These are phyloP conservation scores for Apaloderma vittatum DNA, from an alignment of 2,113 vertebrate species.

Conservation along the genomic window DNA sequence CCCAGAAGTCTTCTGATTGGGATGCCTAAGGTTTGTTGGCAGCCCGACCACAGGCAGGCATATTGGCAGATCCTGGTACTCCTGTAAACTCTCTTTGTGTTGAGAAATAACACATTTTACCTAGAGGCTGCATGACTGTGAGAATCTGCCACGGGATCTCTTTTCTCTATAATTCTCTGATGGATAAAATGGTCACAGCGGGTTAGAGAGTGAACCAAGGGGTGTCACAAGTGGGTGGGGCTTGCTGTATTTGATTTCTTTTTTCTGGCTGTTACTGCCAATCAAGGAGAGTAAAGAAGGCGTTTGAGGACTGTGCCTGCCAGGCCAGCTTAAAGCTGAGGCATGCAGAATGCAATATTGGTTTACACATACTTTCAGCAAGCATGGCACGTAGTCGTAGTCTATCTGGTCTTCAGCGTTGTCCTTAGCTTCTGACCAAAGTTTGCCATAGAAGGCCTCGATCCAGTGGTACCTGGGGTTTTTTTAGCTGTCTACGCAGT, in stretches of 20 bases:
- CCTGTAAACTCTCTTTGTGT: background rate
- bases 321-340: background rate
- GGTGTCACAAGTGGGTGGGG: background rate
- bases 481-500: background rate
- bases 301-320: background rate
- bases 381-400: background rate
- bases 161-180: background rate
- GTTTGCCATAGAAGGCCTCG: background rate
- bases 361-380: constrained; percentile 6
- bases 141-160: background rate
- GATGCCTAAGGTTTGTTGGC: background rate
- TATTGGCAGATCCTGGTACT: background rate
- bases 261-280: constrained; percentile 57
- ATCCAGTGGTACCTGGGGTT: background rate
- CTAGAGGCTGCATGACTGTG: background rate
- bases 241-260: background rate
- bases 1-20: background rate
- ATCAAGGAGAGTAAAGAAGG: constrained; percentile 14
- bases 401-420: background rate
- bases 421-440: background rate
- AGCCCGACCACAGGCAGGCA: rapidly evolving
- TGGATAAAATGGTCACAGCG: background rate
- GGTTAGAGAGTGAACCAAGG: background rate
- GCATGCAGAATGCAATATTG: constrained; percentile 18
- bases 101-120: background rate